Evolutionary conservation across 1,140 invertebrate genomes (phyloP).

Genomic region (Papilio aristodemus): DNA sequence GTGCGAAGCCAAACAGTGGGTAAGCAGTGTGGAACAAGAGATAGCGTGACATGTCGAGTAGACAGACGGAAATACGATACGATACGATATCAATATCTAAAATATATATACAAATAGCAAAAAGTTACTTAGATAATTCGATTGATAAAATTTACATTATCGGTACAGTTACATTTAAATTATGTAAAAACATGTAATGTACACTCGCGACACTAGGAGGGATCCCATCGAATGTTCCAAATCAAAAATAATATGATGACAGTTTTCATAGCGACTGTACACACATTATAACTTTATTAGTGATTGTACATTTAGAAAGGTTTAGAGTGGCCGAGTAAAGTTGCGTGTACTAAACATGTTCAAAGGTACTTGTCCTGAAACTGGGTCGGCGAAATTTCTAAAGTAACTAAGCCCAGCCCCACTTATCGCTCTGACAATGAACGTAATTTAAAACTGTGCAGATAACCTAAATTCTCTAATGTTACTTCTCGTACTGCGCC

Average conservation of each 20-base stretch:
- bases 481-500: neutral
- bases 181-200: no score
- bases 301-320: slow-evolving; percentile 2
- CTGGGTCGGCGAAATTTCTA: slow-evolving; percentile 14
- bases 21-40: no score
- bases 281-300: neutral
- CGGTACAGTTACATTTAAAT: no score
- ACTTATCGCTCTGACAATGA: neutral
- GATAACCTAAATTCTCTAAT: neutral
- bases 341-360: neutral
- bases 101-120: no score
- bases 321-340: neutral
- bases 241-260: neutral
- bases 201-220: no score
- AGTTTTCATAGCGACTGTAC: neutral
- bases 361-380: slow-evolving; percentile 15
- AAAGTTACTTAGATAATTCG: no score
- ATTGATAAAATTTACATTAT: no score
- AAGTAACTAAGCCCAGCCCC: neutral
- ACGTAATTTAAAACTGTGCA: neutral
- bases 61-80: no score
- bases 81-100: no score
- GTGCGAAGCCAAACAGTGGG: no score
- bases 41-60: no score
- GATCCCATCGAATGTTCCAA: no score